phyloP scores from a whole-genome alignment of 2,113 vertebrate species.

The Cyprinodon tularosa region DNA sequence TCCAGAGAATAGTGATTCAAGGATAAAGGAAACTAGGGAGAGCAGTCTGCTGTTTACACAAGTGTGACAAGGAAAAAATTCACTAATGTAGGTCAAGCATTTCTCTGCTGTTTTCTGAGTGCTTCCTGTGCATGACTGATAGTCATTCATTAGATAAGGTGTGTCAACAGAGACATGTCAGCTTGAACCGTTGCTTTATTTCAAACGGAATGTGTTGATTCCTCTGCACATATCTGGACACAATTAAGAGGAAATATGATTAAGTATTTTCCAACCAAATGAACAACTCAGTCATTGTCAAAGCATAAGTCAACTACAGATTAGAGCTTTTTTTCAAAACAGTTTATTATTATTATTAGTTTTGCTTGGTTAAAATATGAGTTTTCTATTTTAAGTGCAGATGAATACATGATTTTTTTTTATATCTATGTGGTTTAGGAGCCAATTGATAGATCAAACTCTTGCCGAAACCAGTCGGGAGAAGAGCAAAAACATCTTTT shows the following conservation, averaged over 20 bases:
- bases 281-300: background rate
- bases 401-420: too few species aligned
- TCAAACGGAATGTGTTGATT: slow-evolving; percentile 7
- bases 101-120: slow-evolving; percentile 53
- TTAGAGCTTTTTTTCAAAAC: too few species aligned
- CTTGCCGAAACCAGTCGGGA: too few species aligned
- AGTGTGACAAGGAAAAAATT: slow-evolving; percentile 33
- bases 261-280: background rate
- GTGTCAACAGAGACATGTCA: slow-evolving; percentile 43
- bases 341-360: too few species aligned
- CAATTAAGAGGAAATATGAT: background rate
- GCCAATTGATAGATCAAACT: too few species aligned
- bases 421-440: too few species aligned
- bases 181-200: background rate
- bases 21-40: slow-evolving; percentile 11
- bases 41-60: slow-evolving; percentile 42
- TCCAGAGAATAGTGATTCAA: slow-evolving; percentile 7
- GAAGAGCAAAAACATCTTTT: too few species aligned
- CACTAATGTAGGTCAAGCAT: slow-evolving; percentile 54
- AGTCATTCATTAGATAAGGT: slow-evolving; percentile 57
- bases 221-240: background rate
- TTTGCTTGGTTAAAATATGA: background rate
- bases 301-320: background rate
- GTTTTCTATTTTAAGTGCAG: too few species aligned
- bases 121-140: slow-evolving; percentile 58